Conservation (phyloP, 2,113 vertebrate species). For the Pelodiscus sinensis region DNA sequence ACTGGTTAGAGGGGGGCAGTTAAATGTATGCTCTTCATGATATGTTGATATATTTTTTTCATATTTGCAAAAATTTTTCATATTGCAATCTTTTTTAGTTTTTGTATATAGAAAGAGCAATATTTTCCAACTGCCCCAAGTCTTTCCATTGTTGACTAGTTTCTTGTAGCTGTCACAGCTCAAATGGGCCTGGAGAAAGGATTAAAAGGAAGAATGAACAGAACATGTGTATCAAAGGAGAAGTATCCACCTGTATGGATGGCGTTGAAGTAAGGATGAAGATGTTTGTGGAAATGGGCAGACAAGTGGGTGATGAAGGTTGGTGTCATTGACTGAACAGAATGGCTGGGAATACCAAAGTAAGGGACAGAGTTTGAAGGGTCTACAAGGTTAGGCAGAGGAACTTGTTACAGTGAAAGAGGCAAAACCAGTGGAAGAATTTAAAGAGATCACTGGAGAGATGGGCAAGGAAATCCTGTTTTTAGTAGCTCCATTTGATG, state of each 20-base stretch:
- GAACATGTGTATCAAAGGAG: neutral
- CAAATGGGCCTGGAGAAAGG: neutral
- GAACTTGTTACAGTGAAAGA: neutral
- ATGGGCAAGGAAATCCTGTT: neutral
- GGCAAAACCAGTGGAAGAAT: neutral
- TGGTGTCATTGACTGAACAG: neutral
- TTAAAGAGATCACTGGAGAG: neutral
- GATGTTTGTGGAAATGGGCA: neutral
- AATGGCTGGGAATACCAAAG: neutral
- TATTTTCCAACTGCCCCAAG: neutral
- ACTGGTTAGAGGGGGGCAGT: neutral
- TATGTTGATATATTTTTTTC: neutral
- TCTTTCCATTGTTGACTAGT: neutral
- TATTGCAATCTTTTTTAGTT: neutral
- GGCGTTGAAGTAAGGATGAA: neutral
- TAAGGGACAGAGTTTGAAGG: neutral
- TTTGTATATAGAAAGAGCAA: neutral
- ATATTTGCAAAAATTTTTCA: neutral
- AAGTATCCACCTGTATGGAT: neutral
- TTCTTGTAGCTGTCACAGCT: neutral
- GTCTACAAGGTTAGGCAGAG: neutral
- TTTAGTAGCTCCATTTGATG: neutral
- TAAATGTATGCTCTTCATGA: neutral
- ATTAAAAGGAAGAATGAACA: neutral
- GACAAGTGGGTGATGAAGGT: neutral